Conservation (phyloP, 2,888 invertebrate species). For the Disparrhopalites patrizii region DNA sequence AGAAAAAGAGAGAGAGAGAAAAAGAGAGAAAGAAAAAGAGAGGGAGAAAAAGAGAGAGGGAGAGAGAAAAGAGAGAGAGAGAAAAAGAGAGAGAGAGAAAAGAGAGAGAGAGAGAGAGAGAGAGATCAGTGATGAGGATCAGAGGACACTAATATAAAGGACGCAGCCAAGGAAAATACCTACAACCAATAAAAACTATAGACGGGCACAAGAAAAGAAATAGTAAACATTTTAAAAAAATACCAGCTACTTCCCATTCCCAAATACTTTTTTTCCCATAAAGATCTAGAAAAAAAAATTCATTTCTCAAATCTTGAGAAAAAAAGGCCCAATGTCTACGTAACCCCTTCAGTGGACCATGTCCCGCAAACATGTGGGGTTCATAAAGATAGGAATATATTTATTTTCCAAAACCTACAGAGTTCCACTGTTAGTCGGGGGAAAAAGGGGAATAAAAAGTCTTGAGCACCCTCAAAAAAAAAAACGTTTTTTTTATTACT, state of each 20-base stretch:
- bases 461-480: background rate
- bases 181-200: slow-evolving; percentile 1
- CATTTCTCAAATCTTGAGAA: too few relatives aligned
- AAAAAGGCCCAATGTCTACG: too few relatives aligned
- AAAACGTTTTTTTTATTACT: slow-evolving; percentile 24
- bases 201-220: background rate
- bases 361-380: too few relatives aligned
- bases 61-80: too few relatives aligned
- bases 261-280: background rate
- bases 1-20: too few relatives aligned
- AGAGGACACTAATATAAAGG: background rate
- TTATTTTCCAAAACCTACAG: too few relatives aligned
- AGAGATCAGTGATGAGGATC: slow-evolving; percentile 14
- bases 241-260: background rate
- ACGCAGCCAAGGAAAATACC: too few relatives aligned
- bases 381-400: too few relatives aligned
- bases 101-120: slow-evolving; percentile 11
- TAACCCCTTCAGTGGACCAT: too few relatives aligned
- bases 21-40: too few relatives aligned
- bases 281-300: slow-evolving; percentile 7
- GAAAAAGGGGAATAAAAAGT: background rate
- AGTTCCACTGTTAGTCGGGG: background rate
- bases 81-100: too few relatives aligned
- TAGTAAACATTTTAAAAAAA: background rate
- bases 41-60: too few relatives aligned